Evolutionary conservation across 1,140 invertebrate species (phyloP), one percentile per base, ranked within the genome.

Genomic region (Xylocopa sonorina): DNA sequence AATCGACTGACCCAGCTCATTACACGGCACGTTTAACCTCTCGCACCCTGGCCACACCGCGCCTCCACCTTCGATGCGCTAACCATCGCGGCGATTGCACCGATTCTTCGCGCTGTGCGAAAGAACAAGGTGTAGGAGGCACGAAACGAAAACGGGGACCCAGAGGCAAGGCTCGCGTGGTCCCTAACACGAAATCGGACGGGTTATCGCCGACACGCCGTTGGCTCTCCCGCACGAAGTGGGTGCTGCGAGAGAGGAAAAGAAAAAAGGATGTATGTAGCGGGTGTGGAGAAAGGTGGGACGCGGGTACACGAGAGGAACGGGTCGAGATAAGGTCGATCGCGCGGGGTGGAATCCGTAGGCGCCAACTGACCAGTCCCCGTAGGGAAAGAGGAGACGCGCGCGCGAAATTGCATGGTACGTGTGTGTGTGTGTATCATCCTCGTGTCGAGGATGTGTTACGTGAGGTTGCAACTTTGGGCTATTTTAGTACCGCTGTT

Each of bases 271-370:
- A 41, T 29, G 29, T 1, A 10, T 4, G 32, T 21, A 5, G 9
- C 2, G 24, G 55, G 18, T 32, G 43, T 3, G 6, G 27, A 66
- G 60, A 64, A 55, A 55, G 48, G 16, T 9, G 64, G 51, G n/a
- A 43, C 38, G 21, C 16, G 41, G 62, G 41, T 67, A 58, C 63
- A 43, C 50, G 64, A 50, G 64, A 50, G 27, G 60, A 34, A 60
- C 66, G 50, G 38, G 67, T 24, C 24, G 46, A 78, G 74, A 83
- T 83, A 83, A 83, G 67, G 48, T 66, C 46, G 51, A 76, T 72
- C 41, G 48, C 27, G 43, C 64, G 51, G 69, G 57, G 53, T n/a
- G 68, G 51, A 78, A 78, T 73, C 55, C 57, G 32, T 50, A 72
- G 67, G 46, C 41, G 63, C 48, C 21, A 32, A 18, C 9, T n/a